Evolutionary conservation across 2,113 vertebrate genomes (phyloP).

Genomic region (Emberiza fucata): DNA sequence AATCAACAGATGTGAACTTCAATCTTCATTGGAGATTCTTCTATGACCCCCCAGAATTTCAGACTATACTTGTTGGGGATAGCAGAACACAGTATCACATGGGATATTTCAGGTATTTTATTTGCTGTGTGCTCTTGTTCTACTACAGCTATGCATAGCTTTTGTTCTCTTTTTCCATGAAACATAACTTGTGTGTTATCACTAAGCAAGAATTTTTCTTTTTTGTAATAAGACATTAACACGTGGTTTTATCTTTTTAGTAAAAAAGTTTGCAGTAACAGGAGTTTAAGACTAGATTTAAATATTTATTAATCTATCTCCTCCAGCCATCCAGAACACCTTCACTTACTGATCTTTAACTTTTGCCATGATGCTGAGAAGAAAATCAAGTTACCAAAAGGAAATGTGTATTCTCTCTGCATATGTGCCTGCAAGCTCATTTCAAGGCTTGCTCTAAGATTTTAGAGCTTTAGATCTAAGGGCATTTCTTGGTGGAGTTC

Average conservation of each 20-base stretch:
- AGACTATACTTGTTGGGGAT: slow-evolving; percentile 86
- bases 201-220: background rate
- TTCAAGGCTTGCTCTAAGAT: background rate
- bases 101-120: slow-evolving; percentile 92
- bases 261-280: background rate
- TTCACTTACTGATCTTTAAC: background rate
- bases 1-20: slow-evolving; percentile 77
- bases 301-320: background rate
- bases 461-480: background rate
- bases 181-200: fast-evolving
- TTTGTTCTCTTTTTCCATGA: background rate
- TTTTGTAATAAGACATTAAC: background rate
- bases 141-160: background rate
- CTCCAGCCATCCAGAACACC: background rate
- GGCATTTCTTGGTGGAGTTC: background rate
- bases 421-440: background rate
- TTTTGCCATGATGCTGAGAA: background rate
- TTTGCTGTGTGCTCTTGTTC: background rate
- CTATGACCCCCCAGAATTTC: slow-evolving; percentile 96
- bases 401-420: background rate
- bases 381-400: background rate
- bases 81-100: slow-evolving; percentile 86
- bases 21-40: slow-evolving; percentile 93
- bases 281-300: background rate
- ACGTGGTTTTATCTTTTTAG: background rate